Percentiles rank a stretch among this genome's conserved stretches.
Evolutionary conservation across 1,140 invertebrate species (phyloP).

Genomic region (Drosophila murphyi): DNA sequence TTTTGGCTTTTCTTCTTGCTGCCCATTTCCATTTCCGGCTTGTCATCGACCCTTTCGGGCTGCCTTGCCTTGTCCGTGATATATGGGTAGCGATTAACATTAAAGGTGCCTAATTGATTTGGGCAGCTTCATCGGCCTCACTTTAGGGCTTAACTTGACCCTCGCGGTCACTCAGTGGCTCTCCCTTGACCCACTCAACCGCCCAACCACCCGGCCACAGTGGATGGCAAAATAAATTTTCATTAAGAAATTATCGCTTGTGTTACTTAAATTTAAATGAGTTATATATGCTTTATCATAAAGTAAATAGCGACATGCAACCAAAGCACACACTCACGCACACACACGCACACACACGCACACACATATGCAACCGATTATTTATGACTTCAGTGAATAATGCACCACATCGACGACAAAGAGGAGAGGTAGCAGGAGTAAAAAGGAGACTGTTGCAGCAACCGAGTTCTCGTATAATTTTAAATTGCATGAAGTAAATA

Average conservation of each 20-base stretch:
- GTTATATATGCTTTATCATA: conserved; percentile 68
- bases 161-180: neutral
- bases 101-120: conserved; percentile 77
- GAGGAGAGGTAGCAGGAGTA: conserved; percentile 2
- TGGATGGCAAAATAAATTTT: conserved; percentile 37
- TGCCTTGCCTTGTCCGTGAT: conserved; percentile 50
- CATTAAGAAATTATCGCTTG: conserved; percentile 65
- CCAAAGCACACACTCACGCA: conserved; percentile 9
- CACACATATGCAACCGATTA: conserved; percentile 67
- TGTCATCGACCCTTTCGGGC: conserved; percentile 71
- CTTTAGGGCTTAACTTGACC: conserved; percentile 28
- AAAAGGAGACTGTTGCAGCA: conserved; percentile 21
- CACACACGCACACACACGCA: conserved; percentile 13
- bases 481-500: conserved; percentile 73
- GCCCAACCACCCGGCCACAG: neutral
- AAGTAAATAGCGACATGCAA: conserved; percentile 53
- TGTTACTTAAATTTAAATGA: conserved; percentile 71
- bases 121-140: conserved; percentile 48
- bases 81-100: conserved; percentile 76
- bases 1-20: conserved; percentile 16
- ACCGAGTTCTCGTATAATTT: conserved; percentile 51
- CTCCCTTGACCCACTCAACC: neutral
- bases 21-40: conserved; percentile 38
- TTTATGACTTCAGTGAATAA: conserved; percentile 71
- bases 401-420: conserved; percentile 31